These are phyloP conservation scores for Lampris incognitus DNA, from an alignment of 2,113 vertebrate genomes.

Conservation along the genomic window DNA sequence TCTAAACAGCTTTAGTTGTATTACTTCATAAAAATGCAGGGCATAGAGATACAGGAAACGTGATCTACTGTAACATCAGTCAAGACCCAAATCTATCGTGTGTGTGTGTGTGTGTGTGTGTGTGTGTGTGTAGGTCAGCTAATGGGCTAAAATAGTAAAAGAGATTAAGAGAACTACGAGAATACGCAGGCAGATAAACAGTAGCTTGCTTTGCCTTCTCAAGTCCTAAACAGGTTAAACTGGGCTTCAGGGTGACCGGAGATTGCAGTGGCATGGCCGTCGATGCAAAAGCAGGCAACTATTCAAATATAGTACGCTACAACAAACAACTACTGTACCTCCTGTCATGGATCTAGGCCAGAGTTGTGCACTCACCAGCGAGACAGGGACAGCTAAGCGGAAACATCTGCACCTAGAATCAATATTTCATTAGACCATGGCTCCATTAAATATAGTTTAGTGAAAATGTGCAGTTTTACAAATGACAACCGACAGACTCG, in stretches of 20 bases:
- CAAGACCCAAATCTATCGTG: too few species aligned
- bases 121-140: too few species aligned
- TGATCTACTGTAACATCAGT: neutral
- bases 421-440: conserved; percentile 66
- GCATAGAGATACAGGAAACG: neutral
- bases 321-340: neutral
- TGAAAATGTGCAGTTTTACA: conserved; percentile 20
- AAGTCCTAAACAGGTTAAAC: too few species aligned
- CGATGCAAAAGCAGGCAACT: neutral
- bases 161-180: too few species aligned
- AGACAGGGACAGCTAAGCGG: conserved; percentile 30
- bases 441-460: conserved; percentile 8
- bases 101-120: too few species aligned
- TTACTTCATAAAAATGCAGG: conserved; percentile 15
- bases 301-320: neutral
- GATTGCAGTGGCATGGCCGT: too few species aligned
- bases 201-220: too few species aligned
- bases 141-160: too few species aligned
- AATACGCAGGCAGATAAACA: too few species aligned
- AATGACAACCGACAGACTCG: conserved; percentile 39
- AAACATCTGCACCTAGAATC: conserved; percentile 65
- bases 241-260: too few species aligned
- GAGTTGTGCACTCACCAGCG: neutral
- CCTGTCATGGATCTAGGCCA: neutral
- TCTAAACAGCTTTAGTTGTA: conserved; percentile 37